Base-by-base conservation (phyloP, 2,888 invertebrate species). In the Macrosiphum euphorbiae region DNA sequence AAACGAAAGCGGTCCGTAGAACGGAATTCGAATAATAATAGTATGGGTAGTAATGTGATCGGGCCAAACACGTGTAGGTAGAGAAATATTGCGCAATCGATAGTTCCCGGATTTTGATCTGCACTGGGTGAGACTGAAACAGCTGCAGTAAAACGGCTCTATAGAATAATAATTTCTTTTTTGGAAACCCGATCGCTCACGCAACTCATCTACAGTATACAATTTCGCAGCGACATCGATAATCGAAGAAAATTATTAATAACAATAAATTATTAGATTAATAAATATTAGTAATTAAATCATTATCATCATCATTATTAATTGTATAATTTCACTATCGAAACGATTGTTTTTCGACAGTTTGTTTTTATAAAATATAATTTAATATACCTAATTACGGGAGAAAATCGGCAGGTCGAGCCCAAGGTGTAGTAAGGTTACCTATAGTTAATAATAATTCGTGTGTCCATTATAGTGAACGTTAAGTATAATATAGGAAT, bases 1-100 rank as follows among this genome's bases (percentile, higher is more conserved):
- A 94, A 94, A 94, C 61, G 93, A 94, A 94, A 94, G 93, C 86
- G 93, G 93, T 58, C 85, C 35, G 67, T 20, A 44, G 28, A n/a
- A 92, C 26, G 92, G 92, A 92, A 92, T 89, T 84, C 92, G 26
- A 88, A 89, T 78, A 92, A 41, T 78, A 90, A 50, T 78, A 50
- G 52, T 52, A 78, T 78, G 13, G 78, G 20, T 78, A n/a, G 67
- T 67, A n/a, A 28, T 67, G 35, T 35, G 52, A 52, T 52, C 87
- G 87, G 35, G 50, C 87, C 87, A 28, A 50, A 86, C 47, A 47
- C 28, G 28, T 28, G 78, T 78, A 35, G 35, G 78, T 20, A 78
- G 78, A 78, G 78, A 35, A 20, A 78, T 35, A 41, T 78, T 78
- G 24, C 52, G 78, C 35, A 91, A 91, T 41, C 90, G 3, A 41